Percentiles rank a stretch among this genome's conserved stretches.
phyloP scores from a whole-genome alignment of 2,888 invertebrate species.

The Tenthredo amoena region DNA sequence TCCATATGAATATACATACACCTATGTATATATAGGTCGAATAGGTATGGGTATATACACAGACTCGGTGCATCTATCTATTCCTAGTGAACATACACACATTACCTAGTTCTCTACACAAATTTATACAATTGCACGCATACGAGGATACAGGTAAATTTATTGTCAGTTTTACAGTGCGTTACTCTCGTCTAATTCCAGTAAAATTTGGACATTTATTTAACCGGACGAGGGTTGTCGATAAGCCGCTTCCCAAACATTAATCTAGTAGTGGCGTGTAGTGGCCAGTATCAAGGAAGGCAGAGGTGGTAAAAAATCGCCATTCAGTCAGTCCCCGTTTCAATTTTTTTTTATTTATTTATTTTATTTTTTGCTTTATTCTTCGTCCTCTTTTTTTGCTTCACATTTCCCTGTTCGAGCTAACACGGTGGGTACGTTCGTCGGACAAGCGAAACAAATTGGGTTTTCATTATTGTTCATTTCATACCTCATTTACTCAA shows the following conservation, averaged over 20 bases:
- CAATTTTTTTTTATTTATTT: not conserved
- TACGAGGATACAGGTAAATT: slow-evolving; percentile 54
- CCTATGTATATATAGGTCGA: not conserved
- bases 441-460: slow-evolving; percentile 21
- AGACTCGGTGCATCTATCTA: not conserved
- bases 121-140: not conserved
- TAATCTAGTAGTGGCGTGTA: slow-evolving; percentile 57
- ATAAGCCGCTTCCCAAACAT: slow-evolving; percentile 62
- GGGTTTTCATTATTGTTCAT: slow-evolving; percentile 11
- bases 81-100: not conserved
- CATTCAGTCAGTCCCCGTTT: not conserved
- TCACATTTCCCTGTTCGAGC: not conserved
- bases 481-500: not conserved
- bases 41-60: too few species aligned
- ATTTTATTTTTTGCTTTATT: not conserved
- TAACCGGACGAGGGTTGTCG: slow-evolving; percentile 59
- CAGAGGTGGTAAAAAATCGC: slow-evolving; percentile 15
- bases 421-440: not conserved
- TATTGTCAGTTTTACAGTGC: slow-evolving; percentile 60
- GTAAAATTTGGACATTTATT: slow-evolving; percentile 60
- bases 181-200: slow-evolving; percentile 21
- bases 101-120: too few species aligned
- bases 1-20: slow-evolving; percentile 1
- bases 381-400: not conserved
- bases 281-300: not conserved